Percentiles rank a stretch among this genome's conserved stretches.
Evolutionary conservation across 2,888 invertebrate genomes (phyloP).

Genomic region (Apomyelois bistriatella): DNA sequence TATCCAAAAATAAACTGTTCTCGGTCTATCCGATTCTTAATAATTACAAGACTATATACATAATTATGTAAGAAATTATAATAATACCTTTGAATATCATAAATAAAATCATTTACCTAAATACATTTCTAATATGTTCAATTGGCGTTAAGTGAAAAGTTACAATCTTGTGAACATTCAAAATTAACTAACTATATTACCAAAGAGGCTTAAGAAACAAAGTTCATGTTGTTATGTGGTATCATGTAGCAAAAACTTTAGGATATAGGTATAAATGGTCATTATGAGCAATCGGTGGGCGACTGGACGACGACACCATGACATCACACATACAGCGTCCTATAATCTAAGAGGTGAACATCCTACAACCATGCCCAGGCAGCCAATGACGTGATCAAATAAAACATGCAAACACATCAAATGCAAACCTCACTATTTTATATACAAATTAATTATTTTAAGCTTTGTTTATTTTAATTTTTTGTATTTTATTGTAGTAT

Average conservation of each 20-base stretch:
- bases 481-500: too few species aligned
- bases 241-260: conserved; percentile 15
- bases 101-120: background rate
- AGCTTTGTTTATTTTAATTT: too few species aligned
- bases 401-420: too few species aligned
- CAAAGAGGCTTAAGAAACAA: background rate
- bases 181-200: background rate
- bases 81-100: background rate
- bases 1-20: too few species aligned
- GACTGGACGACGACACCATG: conserved; percentile 46
- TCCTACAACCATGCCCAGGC: conserved; percentile 45
- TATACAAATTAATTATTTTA: too few species aligned
- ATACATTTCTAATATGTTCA: too few species aligned
- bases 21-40: background rate
- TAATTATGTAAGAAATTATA: too few species aligned
- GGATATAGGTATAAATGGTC: conserved; percentile 33
- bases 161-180: background rate
- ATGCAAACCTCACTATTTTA: too few species aligned
- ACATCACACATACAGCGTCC: conserved; percentile 53
- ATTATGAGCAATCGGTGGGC: conserved; percentile 38
- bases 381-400: too few species aligned
- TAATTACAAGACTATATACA: background rate
- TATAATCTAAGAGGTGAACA: conserved; percentile 57
- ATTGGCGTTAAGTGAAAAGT: background rate
- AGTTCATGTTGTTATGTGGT: background rate